Conservation (phyloP, 23 tunicate genomes). For the Halocynthia aurantium region DNA sequence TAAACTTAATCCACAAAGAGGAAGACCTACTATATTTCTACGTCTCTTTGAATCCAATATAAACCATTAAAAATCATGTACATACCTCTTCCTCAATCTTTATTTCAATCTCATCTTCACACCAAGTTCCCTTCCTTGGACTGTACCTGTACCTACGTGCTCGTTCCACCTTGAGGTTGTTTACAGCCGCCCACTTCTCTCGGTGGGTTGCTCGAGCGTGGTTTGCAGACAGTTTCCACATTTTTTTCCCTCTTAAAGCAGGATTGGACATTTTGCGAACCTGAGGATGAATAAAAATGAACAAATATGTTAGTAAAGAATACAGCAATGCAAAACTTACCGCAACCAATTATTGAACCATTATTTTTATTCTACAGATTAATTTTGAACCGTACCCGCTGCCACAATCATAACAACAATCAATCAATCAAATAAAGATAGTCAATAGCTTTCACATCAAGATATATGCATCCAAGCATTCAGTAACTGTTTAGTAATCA, state of each 20-base stretch:
- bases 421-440: too few species aligned
- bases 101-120: slow-evolving; percentile 90
- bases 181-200: slow-evolving; percentile 68
- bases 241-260: slow-evolving; percentile 29
- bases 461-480: too few species aligned
- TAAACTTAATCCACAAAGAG: too few species aligned
- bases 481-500: too few species aligned
- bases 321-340: not conserved
- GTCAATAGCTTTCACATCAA: too few species aligned
- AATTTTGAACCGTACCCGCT: too few species aligned
- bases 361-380: too few species aligned
- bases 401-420: too few species aligned
- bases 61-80: too few species aligned
- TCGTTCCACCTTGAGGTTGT: slow-evolving; percentile 47
- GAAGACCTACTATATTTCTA: too few species aligned
- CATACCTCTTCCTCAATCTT: slow-evolving; percentile 71
- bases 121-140: slow-evolving; percentile 86
- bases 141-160: slow-evolving; percentile 73
- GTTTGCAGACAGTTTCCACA: slow-evolving; percentile 86
- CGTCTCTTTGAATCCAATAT: too few species aligned
- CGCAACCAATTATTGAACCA: not conserved
- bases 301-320: not conserved
- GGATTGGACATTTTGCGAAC: slow-evolving; percentile 52
- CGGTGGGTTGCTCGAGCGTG: slow-evolving; percentile 59
- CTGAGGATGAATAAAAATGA: slow-evolving; percentile 11